Base-by-base conservation (phyloP, 2,113 vertebrate genomes). In the Plecotus auritus region DNA sequence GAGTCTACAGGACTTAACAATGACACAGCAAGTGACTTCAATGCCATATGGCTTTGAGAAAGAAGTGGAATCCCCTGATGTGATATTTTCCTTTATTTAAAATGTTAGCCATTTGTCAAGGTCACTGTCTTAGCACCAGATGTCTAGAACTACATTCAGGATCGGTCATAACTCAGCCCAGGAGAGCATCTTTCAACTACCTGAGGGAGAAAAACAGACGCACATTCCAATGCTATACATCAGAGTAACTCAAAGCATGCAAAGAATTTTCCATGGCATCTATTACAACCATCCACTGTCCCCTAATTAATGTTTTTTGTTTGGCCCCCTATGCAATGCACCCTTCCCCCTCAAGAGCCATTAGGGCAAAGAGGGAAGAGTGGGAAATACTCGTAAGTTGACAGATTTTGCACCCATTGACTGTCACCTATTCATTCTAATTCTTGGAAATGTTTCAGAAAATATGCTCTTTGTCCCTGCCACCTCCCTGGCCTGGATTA, bases 71-170 rank as follows among this genome's bases (percentile, higher is more conserved):
- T 83, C 22, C 35, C 74, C 84, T 91, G 45, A 86, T 80, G 66
- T 59, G 81, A 56, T 90, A 87, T 91, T 97, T 93, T 96, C 85
- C 94, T 88, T 93, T 96, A 85, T 81, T 95, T 81, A 72, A 96
- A 94, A 93, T 73, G 69, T 77, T 64, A 96, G 61, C 76, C 67
- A 88, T 97, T 81, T 49, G 76, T 95, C 77, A 90, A 80, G 91
- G 87, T 35, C 54, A 81, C 22, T 84, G 74, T 80, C 88, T 54
- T 76, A 70, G 77, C 22, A 77, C 80, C 95, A 96, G 77, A 76
- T 90, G 81, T 92, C 56, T 72, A 93, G 11, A 90, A 42, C 64
- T 56, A 40, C 70, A 70, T 88, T 73, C 51, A 23, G 73, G 37
- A 72, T 61, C 49, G 51, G 76, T 72, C 26, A 9, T 32, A 40